Conservation (phyloP, 2,113 vertebrate species). For the Phalacrocorax pelagicus region DNA sequence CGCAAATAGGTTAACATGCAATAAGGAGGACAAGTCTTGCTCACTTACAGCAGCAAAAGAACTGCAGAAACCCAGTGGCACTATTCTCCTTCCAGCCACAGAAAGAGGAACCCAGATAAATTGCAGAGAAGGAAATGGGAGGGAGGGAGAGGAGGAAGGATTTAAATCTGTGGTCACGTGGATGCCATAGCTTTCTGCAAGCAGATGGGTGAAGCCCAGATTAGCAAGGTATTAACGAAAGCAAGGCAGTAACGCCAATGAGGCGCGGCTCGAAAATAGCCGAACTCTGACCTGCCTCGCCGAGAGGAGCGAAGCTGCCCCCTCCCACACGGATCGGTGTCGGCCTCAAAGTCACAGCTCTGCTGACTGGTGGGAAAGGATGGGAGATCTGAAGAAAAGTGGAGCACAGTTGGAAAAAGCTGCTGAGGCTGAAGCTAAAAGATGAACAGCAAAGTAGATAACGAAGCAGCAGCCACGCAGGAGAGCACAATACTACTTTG, state of each 20-base stretch:
- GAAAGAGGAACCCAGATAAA: background rate
- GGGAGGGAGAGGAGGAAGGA: background rate
- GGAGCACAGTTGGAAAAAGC: background rate
- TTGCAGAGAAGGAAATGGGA: background rate
- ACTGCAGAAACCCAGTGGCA: background rate
- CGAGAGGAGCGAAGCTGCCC: rapidly evolving
- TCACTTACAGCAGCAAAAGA: background rate
- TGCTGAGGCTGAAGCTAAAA: background rate
- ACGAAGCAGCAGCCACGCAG: rapidly evolving
- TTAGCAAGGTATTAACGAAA: background rate
- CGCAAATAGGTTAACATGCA: rapidly evolving
- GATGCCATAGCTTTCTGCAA: background rate
- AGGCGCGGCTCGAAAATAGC: background rate
- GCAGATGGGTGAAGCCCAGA: background rate
- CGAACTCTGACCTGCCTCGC: background rate
- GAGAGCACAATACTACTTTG: background rate
- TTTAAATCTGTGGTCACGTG: background rate
- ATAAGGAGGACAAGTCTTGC: background rate
- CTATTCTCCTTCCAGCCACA: background rate
- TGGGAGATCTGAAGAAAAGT: background rate
- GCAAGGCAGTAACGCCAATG: background rate
- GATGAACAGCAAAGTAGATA: background rate
- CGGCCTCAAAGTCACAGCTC: rapidly evolving
- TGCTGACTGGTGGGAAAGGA: background rate
- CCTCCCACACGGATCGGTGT: rapidly evolving